Conservation (phyloP, 2,888 invertebrate species). For the Axea sp. region DNA sequence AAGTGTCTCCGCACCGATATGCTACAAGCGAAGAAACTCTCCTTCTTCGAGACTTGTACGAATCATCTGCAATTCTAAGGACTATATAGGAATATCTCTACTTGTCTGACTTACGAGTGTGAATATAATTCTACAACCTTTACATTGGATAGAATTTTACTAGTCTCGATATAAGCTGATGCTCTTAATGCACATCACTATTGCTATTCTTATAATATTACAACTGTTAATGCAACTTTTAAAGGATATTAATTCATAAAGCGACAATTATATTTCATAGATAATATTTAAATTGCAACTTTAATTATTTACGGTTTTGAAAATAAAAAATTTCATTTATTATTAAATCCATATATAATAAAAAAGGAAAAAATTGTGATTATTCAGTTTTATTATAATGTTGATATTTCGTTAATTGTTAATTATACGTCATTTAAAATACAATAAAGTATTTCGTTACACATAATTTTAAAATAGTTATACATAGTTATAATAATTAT, state of each 20-base stretch:
- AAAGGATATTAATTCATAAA: not conserved
- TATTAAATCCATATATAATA: no score
- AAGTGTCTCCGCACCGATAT: constrained; percentile 63
- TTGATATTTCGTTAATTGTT: no score
- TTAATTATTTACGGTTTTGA: no score
- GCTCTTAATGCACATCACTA: constrained; percentile 16
- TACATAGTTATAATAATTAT: constrained; percentile 23
- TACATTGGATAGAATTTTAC: constrained; percentile 29
- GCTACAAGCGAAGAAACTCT: constrained; percentile 25
- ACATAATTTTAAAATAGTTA: no score
- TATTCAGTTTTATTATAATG: no score
- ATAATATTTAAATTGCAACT: no score
- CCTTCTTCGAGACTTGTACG: constrained; percentile 60
- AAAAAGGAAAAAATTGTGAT: no score
- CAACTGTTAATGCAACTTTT: not conserved
- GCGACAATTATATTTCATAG: no score
- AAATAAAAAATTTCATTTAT: no score
- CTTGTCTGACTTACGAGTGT: constrained; percentile 43
- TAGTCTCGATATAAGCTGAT: constrained; percentile 21
- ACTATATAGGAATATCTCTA: constrained; percentile 59
- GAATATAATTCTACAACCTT: constrained; percentile 32
- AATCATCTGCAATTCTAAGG: constrained; percentile 72
- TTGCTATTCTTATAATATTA: not conserved
- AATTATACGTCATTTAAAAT: no score
- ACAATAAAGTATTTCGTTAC: no score